These are phyloP conservation scores for Ciconia boyciana DNA, from an alignment of 2,113 vertebrate genomes.

Conservation along the genomic window DNA sequence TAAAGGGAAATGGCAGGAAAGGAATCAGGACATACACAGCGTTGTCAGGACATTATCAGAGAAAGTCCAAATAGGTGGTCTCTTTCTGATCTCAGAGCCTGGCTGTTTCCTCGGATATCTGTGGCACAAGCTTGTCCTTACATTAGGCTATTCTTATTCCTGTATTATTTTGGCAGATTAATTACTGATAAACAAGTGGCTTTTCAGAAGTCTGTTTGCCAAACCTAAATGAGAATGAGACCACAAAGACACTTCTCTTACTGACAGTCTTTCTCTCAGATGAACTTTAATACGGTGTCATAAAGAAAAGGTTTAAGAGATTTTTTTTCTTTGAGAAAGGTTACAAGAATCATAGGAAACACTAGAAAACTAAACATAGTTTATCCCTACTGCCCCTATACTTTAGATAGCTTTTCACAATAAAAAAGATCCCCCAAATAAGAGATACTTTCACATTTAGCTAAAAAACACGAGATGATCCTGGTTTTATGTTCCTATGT, in stretches of 20 bases:
- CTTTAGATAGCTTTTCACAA: not conserved
- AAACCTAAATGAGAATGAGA: not conserved
- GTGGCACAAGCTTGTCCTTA: not conserved
- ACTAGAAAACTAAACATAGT: not conserved
- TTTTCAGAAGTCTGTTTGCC: not conserved
- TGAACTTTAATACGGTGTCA: not conserved
- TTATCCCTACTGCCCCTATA: not conserved
- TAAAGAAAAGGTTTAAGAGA: not conserved
- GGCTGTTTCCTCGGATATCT: not conserved
- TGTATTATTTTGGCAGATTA: not conserved
- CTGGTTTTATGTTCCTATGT: not conserved
- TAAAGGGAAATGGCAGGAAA: not conserved
- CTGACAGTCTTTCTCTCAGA: not conserved
- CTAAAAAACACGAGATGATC: not conserved
- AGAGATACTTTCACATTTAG: not conserved
- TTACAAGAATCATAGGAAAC: not conserved
- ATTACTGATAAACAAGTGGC: not conserved
- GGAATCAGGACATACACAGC: accelerated
- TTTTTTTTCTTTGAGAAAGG: not conserved
- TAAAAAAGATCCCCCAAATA: not conserved
- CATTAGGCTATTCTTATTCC: not conserved
- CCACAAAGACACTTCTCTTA: not conserved
- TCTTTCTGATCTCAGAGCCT: not conserved
- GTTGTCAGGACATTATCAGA: not conserved
- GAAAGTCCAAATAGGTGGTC: not conserved